A percentile compares a stretch with the other conserved stretches of the same genome.
phyloP scores from a whole-genome alignment of 2,797 vertebrate species.

The Eleutherodactylus coqui region DNA sequence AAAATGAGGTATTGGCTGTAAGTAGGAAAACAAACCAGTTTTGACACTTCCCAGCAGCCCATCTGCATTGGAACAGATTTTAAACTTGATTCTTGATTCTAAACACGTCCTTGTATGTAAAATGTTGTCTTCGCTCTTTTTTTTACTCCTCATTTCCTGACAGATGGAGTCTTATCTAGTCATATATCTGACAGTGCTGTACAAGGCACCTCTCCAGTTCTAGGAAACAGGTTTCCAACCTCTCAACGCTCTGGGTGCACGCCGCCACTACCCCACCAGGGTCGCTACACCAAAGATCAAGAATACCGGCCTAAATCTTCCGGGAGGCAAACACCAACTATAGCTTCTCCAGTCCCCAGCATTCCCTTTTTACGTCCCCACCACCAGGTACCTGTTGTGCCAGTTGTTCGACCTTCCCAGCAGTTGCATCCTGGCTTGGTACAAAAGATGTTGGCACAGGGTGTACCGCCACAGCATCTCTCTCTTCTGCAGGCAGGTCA shows the following conservation, averaged over 20 bases:
- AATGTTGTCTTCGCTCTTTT: no score
- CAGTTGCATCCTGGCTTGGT: slow-evolving; percentile 92
- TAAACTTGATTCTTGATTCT: no score
- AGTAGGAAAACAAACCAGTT: no score
- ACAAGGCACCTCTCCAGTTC: slow-evolving; percentile 74
- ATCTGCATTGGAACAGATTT: no score
- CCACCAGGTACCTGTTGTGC: slow-evolving; percentile 92
- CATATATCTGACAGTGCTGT: slow-evolving; percentile 72
- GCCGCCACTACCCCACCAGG: slow-evolving; percentile 80
- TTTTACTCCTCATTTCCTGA: slow-evolving; percentile 59
- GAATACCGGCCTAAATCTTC: slow-evolving; percentile 85
- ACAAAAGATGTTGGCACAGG: slow-evolving; percentile 94
- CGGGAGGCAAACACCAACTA: slow-evolving; percentile 85
- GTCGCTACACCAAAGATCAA: slow-evolving; percentile 87
- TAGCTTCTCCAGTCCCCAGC: slow-evolving; percentile 84
- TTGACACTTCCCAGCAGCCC: no score
- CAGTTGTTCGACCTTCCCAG: slow-evolving; percentile 88
- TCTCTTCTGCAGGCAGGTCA: slow-evolving; percentile 91
- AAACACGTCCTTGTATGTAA: no score
- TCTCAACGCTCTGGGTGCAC: slow-evolving; percentile 78
- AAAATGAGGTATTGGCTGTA: no score
- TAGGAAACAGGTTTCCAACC: slow-evolving; percentile 74
- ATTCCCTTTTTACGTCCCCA: slow-evolving; percentile 88
- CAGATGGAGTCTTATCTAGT: slow-evolving; percentile 75
- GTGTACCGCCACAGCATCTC: slow-evolving; percentile 91